Conservation (phyloP, 2,113 vertebrate genomes). For the Guaruba guarouba region DNA sequence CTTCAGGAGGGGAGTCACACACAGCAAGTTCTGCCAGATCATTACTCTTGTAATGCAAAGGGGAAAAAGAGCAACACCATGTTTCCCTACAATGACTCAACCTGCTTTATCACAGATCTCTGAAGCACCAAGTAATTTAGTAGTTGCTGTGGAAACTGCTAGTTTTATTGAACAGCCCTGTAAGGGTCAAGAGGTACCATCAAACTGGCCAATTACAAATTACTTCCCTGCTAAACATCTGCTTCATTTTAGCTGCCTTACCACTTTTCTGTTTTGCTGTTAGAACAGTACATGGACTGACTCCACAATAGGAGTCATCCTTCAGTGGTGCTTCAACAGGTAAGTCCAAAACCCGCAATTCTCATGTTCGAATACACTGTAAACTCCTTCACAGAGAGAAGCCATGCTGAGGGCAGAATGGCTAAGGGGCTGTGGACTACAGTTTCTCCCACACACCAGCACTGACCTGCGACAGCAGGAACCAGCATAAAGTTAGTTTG, state of each 20-base stretch:
- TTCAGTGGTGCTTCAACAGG: not conserved
- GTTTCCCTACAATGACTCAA: not conserved
- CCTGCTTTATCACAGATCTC: constrained; percentile 33
- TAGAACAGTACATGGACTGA: not conserved
- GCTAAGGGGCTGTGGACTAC: not conserved
- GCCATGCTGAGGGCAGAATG: not conserved
- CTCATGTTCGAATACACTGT: not conserved
- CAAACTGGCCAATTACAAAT: not conserved
- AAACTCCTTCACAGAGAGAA: not conserved
- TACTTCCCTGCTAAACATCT: constrained; percentile 11
- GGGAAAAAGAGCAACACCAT: not conserved
- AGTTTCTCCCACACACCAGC: not conserved
- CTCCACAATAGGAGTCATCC: not conserved
- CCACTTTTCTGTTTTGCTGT: not conserved
- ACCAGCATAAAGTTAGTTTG: not conserved
- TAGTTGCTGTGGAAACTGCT: constrained; percentile 56
- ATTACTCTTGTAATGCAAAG: not conserved
- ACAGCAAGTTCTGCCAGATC: not conserved
- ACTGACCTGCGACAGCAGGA: not conserved
- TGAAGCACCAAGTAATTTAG: constrained; percentile 49
- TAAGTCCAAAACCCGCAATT: not conserved
- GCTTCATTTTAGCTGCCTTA: constrained; percentile 28
- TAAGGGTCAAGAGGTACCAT: constrained; percentile 51
- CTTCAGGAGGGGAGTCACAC: not conserved
- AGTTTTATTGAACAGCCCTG: constrained; percentile 36